Base-by-base conservation (phyloP, 2,797 vertebrate genomes). In the Lophotriccus pileatus region DNA sequence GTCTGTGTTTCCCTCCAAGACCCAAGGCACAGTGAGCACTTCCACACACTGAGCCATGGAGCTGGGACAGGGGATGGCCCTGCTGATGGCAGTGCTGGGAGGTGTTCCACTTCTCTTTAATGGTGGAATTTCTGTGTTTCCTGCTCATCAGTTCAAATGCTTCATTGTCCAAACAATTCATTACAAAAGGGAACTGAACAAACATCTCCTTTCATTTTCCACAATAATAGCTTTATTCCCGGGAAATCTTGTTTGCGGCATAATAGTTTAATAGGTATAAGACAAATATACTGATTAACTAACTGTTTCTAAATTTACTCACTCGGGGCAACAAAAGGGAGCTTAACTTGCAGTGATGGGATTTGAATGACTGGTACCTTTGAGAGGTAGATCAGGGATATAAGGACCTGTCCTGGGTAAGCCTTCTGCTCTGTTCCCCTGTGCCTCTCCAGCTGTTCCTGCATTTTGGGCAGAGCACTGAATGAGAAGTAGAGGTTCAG, bases 221-320 rank as follows among this genome's bases (percentile, higher is more conserved):
- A 87, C 63, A 87, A 81, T 87, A 96, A 94, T 90, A 93, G 77
- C 92, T 97, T 96, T 88, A 93, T 96, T 97, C 64, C 91, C 1
- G 2, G 58, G 75, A 79, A 94, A 87, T n/a, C 66, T 84, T 91
- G 90, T 96, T 93, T 91, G 55, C 81, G 95, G 66, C 67, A 63
- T 84, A 93, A 69, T 95, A 97, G 97, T 96, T 96, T 97, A 97
- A 97, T 88, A 69, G 80, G 47, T 77, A 36, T 60, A 96, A 97
- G 94, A 97, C 89, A 97, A 97, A 98, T 95, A 89, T 68, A 94
- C 96, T 47, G 56, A 96, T 96, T 96, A 97, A 93, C 87, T 80
- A 95, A 90, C 66, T 80, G 70, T 73, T 96, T 97, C 93, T 96
- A 95, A 97, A 98, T 96, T 94, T 96, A 95, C 84, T 95, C 56